A percentile compares a stretch with the other conserved stretches of the same genome.
Conservation (phyloP, 2,797 vertebrate species). For the Neosilurus hyrtlii region DNA sequence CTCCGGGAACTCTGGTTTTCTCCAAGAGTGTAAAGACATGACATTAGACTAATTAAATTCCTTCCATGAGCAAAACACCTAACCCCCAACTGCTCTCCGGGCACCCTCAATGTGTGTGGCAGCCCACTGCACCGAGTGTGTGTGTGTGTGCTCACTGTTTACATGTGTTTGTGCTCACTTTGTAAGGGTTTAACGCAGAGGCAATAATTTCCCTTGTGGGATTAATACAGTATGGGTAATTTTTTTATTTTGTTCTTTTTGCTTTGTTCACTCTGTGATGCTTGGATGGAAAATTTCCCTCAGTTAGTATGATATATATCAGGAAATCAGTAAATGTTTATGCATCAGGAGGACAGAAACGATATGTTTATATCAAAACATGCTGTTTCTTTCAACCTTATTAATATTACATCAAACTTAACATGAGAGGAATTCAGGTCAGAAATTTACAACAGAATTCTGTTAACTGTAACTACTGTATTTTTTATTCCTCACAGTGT, state of each 20-base stretch:
- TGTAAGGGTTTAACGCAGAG: no score
- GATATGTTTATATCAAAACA: background rate
- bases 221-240: no score
- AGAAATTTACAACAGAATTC: background rate
- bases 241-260: background rate
- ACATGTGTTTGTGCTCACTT: no score
- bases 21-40: no score
- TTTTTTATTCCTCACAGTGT: background rate
- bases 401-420: background rate
- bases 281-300: background rate
- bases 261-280: background rate
- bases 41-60: no score
- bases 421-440: background rate
- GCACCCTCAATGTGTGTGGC: no score
- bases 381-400: background rate
- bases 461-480: background rate
- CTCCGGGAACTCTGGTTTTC: no score
- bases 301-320: background rate
- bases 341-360: conserved; percentile 1
- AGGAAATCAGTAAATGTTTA: background rate
- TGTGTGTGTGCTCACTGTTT: no score
- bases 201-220: no score
- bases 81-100: no score
- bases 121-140: no score
- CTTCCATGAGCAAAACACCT: no score